Base-by-base conservation (phyloP, 2,113 vertebrate genomes). In the Peucedramus taeniatus region DNA sequence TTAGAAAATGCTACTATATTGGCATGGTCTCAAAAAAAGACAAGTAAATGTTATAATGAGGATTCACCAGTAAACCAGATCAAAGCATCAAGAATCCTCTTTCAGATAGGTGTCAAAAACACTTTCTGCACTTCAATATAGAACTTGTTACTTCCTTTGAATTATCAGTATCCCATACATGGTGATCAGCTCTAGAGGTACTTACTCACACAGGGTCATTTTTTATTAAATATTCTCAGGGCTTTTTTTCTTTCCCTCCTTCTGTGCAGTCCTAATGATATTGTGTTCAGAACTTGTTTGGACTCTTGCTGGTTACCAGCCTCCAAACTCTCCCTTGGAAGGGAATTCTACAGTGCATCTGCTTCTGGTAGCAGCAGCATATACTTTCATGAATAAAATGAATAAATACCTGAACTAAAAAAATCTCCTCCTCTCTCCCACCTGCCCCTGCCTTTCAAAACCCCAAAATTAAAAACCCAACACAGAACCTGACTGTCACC, bases 331-430 rank as follows among this genome's bases (percentile, higher is more conserved):
- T 53, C 19, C 11, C 63, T 49, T 2, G 1, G 19, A 7, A 64
- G 8, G 83, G 4, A 94, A 42, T 51, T 87, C 37, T 57, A 26
- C 33, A 51, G 19, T 9, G 11, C 35, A 91, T 28, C 18, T 44
- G 3, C 13, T 54, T 51, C 13, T 18, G 13, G 12, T 6, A 51
- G 33, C 15, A 90, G 27, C 80, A 72, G 24, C 22, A 50, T 24
- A 14, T 24, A 30, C 1, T n/a, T 37, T 42, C 0, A 1, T 9
- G 5, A 4, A 53, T 39, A 26, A 28, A 77, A 54, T 18, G 6
- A 66, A 37, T 31, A 30, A 37, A 37, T 27, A 45, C n/a, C 57
- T 6, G 24, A 30, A 70, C 5, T 23, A 39, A 10, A 20, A 13
- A 13, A 11, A 21, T 3, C 4, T 10, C 6, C 3, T 26, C 2